A percentile compares a stretch with the other conserved stretches of the same genome.
Conservation (phyloP, 23 tunicate genomes). For the Aplidium turbinatum region DNA sequence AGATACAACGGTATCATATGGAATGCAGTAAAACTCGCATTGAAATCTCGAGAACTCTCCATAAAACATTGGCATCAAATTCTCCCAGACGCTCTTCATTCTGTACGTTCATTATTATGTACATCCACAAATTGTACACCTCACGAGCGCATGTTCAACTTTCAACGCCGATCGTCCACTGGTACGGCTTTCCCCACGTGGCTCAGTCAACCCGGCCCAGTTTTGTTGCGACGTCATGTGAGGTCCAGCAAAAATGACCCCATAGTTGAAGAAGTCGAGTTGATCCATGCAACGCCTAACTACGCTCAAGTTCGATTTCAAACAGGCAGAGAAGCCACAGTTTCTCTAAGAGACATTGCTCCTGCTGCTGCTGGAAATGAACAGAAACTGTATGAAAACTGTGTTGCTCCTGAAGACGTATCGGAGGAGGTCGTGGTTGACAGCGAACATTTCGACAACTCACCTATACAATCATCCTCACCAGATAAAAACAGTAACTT, state of each 20-base stretch:
- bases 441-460: too few species aligned
- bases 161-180: not conserved
- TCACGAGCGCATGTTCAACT: constrained; percentile 12
- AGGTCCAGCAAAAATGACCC: constrained; percentile 2
- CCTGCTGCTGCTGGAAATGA: too few species aligned
- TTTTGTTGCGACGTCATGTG: constrained; percentile 1
- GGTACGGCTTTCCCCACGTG: constrained; percentile 20
- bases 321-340: constrained; percentile 16
- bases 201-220: constrained; percentile 28
- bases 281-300: constrained; percentile 3
- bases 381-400: too few species aligned
- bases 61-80: constrained; percentile 13
- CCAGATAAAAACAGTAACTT: too few species aligned
- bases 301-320: constrained; percentile 22
- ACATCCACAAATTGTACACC: constrained; percentile 30
- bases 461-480: too few species aligned
- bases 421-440: too few species aligned
- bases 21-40: constrained; percentile 4
- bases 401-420: too few species aligned
- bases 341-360: constrained; percentile 10
- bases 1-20: constrained; percentile 20
- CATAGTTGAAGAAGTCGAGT: constrained; percentile 23
- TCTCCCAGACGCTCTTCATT: constrained; percentile 15
- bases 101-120: constrained; percentile 15
- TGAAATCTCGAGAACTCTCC: constrained; percentile 11